Conservation (phyloP, 1,140 invertebrate species). For the Hestina assimilis region DNA sequence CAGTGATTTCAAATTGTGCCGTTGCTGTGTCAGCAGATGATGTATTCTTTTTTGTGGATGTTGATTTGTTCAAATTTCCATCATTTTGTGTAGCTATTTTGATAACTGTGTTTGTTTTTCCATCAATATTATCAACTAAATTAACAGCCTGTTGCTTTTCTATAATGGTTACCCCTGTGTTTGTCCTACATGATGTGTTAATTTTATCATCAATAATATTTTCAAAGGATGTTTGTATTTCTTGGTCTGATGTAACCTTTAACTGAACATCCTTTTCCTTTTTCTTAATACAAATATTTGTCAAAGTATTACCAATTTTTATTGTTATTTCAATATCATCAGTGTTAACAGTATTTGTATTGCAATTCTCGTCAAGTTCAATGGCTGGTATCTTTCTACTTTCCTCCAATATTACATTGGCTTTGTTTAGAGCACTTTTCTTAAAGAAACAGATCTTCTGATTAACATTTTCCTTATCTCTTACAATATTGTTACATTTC, state of each 20-base stretch:
- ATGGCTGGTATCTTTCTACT: neutral
- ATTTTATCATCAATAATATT: slow-evolving; percentile 12
- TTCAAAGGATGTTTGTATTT: slow-evolving; percentile 52
- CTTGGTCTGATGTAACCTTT: slow-evolving; percentile 51
- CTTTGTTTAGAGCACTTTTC: slow-evolving; percentile 11
- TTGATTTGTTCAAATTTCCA: slow-evolving; percentile 33
- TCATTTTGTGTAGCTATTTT: slow-evolving; percentile 1
- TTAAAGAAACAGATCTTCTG: slow-evolving; percentile 5
- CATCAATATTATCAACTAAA: neutral
- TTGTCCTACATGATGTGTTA: slow-evolving; percentile 7
- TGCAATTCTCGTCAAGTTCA: neutral
- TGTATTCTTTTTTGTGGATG: slow-evolving; percentile 56
- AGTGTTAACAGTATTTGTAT: slow-evolving; percentile 11
- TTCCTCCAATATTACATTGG: slow-evolving; percentile 2
- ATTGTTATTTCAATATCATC: slow-evolving; percentile 66
- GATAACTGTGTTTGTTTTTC: neutral
- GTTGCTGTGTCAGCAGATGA: slow-evolving; percentile 59
- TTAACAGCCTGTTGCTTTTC: neutral
- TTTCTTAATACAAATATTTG: slow-evolving; percentile 62
- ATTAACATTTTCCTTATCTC: neutral
- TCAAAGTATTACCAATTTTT: slow-evolving; percentile 57
- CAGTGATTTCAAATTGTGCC: slow-evolving; percentile 55
- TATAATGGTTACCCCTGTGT: too few relatives aligned
- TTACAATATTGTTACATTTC: neutral
- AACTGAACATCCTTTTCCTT: slow-evolving; percentile 55